A percentile compares a stretch with the other conserved stretches of the same genome.
Conservation (phyloP, 1,140 invertebrate genomes). For the Choristoneura fumiferana region DNA sequence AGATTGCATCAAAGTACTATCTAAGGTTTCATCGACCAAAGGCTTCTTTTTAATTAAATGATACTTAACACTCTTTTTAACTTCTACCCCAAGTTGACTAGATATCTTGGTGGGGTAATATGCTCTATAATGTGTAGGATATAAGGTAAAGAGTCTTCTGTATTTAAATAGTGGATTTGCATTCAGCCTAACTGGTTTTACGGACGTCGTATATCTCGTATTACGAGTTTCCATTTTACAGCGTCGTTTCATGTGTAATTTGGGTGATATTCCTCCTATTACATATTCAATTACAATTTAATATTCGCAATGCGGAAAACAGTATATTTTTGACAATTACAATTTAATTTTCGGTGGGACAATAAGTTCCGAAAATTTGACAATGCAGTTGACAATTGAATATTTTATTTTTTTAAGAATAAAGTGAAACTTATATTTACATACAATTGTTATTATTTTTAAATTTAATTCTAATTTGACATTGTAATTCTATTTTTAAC, state of each 20-base stretch:
- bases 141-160: constrained; percentile 28
- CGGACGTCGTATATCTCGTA: constrained; percentile 19
- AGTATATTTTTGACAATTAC: too few species aligned
- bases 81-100: background rate
- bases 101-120: constrained; percentile 23
- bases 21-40: constrained; percentile 46
- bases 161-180: constrained; percentile 32
- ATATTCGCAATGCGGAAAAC: too few species aligned
- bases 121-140: constrained; percentile 18
- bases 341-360: too few species aligned
- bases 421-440: too few species aligned
- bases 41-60: constrained; percentile 62
- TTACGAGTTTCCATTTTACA: constrained; percentile 32
- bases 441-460: too few species aligned
- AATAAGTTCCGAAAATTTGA: too few species aligned
- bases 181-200: constrained; percentile 38
- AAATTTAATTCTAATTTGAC: too few species aligned
- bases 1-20: constrained; percentile 33
- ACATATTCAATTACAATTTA: too few species aligned
- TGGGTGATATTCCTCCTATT: background rate
- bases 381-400: too few species aligned
- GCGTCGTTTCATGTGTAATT: constrained; percentile 16
- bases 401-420: too few species aligned
- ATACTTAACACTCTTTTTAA: constrained; percentile 42
- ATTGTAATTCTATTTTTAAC: too few species aligned